Evolutionary conservation across 2,797 vertebrate species (phyloP).

Genomic region (Protosalanx chinensis): DNA sequence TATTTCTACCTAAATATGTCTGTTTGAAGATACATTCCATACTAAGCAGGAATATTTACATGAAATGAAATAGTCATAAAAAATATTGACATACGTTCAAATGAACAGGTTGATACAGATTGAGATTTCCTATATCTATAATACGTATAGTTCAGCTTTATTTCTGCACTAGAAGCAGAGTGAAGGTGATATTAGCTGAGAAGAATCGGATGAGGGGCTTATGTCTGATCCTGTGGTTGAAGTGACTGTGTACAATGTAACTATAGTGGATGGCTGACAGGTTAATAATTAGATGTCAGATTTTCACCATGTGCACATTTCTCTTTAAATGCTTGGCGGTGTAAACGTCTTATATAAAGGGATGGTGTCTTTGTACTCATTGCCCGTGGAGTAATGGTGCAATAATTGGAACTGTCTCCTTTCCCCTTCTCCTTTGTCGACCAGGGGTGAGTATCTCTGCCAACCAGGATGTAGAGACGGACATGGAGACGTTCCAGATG

Average conservation of each 20-base stretch:
- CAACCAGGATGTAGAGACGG: conserved; percentile 93
- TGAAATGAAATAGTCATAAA: too few species aligned
- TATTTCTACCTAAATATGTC: too few species aligned
- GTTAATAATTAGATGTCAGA: conserved; percentile 22
- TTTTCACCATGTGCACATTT: not conserved
- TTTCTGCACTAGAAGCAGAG: too few species aligned
- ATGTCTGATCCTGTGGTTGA: too few species aligned
- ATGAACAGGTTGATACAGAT: too few species aligned
- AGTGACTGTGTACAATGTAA: not conserved
- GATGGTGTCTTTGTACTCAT: not conserved
- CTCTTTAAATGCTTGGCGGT: conserved; percentile 17
- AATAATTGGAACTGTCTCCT: conserved; percentile 15
- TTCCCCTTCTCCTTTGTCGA: conserved; percentile 11
- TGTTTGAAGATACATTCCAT: too few species aligned
- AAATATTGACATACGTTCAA: too few species aligned
- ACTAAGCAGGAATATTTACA: too few species aligned
- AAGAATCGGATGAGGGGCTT: too few species aligned
- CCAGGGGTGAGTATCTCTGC: conserved; percentile 92
- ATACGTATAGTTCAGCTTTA: too few species aligned
- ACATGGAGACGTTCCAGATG: conserved; percentile 96
- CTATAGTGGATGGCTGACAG: conserved; percentile 5
- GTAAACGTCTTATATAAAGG: conserved; percentile 21
- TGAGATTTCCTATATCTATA: too few species aligned
- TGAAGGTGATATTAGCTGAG: too few species aligned
- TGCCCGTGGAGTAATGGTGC: conserved; percentile 1